Evolutionary conservation across 2,888 invertebrate genomes (phyloP), one percentile per base, ranked within the genome.

Genomic region (Sarcophaga carnaria): DNA sequence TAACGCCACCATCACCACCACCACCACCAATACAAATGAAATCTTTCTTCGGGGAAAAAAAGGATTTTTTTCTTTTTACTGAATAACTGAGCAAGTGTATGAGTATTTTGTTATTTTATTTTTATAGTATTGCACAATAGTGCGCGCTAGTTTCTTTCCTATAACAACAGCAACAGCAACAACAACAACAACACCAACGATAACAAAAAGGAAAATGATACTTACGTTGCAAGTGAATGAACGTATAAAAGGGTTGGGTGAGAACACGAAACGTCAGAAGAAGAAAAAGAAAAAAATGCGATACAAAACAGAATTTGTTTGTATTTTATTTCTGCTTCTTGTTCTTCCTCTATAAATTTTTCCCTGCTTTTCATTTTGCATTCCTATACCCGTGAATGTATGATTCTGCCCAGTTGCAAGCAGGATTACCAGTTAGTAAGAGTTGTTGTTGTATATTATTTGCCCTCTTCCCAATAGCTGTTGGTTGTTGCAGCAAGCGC

Each of bases 361-460:
- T 37, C 12, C 22, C 12, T 76, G 49, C 75, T 37, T 37, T 37
- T 37, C 10, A 37, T 37, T 37, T 62, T 70, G 49, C 54, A 17
- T 54, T 77, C 47, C 54, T 49, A 75, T 78, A 76, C 75, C 76
- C 74, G 75, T 70, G 83, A 75, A 75, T 79, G 78, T 27, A 80
- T 80, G 83, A 86, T 75, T 86, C 82, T 90, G 90, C 90, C 89
- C 90, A 89, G 90, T 89, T 88, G 88, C 89, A 88, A 89, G n/a
- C 62, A 74, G 72, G 62, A 72, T 78, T 66, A 54, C 54, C 66
- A 49, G 37, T 67, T 67, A 63, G 37, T 67, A 49, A 54, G 17
- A 49, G 49, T 37, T 27, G 27, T 37, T 37, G 37, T 37, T 37
- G 85, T 84, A 88, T 88, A 85, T 60, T 62, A 47, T 85, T 85